Base-by-base conservation (phyloP, 1,140 invertebrate species). In the Goniozus legneri region DNA sequence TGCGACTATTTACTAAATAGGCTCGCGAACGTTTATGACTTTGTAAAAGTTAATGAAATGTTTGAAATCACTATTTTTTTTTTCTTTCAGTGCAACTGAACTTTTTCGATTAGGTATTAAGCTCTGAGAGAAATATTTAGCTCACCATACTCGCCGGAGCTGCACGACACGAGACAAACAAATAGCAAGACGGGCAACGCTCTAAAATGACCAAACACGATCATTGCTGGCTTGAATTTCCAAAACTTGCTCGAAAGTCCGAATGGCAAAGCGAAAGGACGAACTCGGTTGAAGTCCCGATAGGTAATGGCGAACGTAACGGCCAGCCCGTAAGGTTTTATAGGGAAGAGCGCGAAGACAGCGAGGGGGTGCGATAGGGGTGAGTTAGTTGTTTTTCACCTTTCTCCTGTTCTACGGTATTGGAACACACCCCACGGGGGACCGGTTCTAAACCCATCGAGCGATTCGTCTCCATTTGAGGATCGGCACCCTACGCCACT, bases 391-490 rank as follows among this genome's bases (percentile, higher is more conserved):
- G 24, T 27, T 27, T 27, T 27, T 27, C 24, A 4, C 24, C 24
- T 10, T 10, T 27, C 10, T 27, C 24, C 24, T 27, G 4, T 27
- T 10, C 24, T 27, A 4, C 24, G 4, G 24, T 10, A 27, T 10
- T 10, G 4, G 24, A n/a, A n/a, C n/a, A n/a, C n/a, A 27, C 24
- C 24, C 24, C 24, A 4, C 10, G 24, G 24, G 24, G 24, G 4
- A 27, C 4, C 4, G 4, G 4, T 27, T 10, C 24, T 27, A 30
- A 41, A 8, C 10, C 12, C 8, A 10, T 20, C 27, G 19, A 39
- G 50, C 62, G 51, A 75, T 75, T 75, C 61, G 63, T 76, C 65
- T 75, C 62, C 61, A 75, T 75, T 75, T 66, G 22, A 43, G n/a
- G n/a, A 49, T 52, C 52, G 55, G 38, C 41, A 62, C 65, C 69